Evolutionary conservation across 2,888 invertebrate genomes (phyloP), one percentile per base, ranked within the genome.

Genomic region (Adelognathus sp.): DNA sequence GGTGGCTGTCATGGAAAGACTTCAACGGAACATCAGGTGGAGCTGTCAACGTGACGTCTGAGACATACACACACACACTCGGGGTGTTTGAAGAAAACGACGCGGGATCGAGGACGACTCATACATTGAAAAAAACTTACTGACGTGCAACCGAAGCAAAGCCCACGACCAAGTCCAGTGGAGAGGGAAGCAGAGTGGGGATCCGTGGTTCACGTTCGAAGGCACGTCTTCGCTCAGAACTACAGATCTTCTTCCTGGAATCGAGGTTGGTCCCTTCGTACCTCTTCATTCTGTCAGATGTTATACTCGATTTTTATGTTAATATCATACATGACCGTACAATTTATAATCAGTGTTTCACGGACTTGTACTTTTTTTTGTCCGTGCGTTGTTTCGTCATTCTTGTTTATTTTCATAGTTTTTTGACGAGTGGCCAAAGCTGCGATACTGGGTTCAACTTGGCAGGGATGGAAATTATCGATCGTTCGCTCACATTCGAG

Each of bases 1-100:
- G 14, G 44, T 50, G 56, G 60, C 70, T 77, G 79, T 82, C 82
- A 81, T 76, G 84, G 82, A 78, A 63, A 76, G 74, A 81, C 81
- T 74, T 80, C 39, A 29, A 46, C 27, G 71, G 61, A 56, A 63
- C 61, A 9, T 60, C 70, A 64, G 50, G 64, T 41, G 63, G 58
- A 72, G 46, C 66, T 60, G 71, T 64, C 73, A 64, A 69, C 69
- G 69, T 73, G 44, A 56, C 29, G 44, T 31, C 16, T 9, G 44
- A 29, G 50, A 50, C 64, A 41, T 14, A 11, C 24, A 50, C 50
- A 11, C 16, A n/a, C n/a, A n/a, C n/a, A n/a, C n/a, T n/a, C 27
- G 27, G 18, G 41, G n/a, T 18, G 7, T 52, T 56, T 46, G 7
- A 63, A n/a, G 36, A 21, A 54, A 41, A 44, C 14, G 21, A 54